Percentiles rank a stretch among this genome's conserved stretches.
Conservation (phyloP, 2,888 invertebrate genomes). For the Sphaerophoria taeniata region DNA sequence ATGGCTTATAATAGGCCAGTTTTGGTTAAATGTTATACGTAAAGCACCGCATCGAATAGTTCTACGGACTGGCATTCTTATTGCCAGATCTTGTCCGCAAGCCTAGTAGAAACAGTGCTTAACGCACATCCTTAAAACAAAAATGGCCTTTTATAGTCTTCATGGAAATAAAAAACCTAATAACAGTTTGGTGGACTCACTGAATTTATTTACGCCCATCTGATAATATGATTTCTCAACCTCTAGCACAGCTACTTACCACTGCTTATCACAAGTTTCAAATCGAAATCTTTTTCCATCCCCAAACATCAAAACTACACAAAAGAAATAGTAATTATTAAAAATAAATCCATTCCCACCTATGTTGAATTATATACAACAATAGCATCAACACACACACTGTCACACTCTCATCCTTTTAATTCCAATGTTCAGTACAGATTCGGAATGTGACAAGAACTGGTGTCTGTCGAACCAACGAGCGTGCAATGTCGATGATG, state of each 20-base stretch:
- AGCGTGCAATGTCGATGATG: constrained; percentile 67
- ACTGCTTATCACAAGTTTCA: neutral
- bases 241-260: neutral
- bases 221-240: no score
- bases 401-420: neutral
- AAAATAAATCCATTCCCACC: constrained; percentile 54
- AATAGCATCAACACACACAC: constrained; percentile 34
- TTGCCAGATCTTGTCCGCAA: no score
- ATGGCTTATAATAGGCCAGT: no score
- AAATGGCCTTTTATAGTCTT: no score
- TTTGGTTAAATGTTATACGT: no score
- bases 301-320: neutral
- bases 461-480: constrained; percentile 70
- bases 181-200: no score
- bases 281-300: constrained; percentile 12
- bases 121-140: no score
- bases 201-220: no score
- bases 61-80: no score
- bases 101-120: no score
- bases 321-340: constrained; percentile 26
- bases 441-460: constrained; percentile 50
- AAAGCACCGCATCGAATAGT: no score
- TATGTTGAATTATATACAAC: constrained; percentile 33
- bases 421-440: neutral
- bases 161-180: no score